phyloP scores from a whole-genome alignment of 2,797 vertebrate genomes.

The Notamacropus eugenii region DNA sequence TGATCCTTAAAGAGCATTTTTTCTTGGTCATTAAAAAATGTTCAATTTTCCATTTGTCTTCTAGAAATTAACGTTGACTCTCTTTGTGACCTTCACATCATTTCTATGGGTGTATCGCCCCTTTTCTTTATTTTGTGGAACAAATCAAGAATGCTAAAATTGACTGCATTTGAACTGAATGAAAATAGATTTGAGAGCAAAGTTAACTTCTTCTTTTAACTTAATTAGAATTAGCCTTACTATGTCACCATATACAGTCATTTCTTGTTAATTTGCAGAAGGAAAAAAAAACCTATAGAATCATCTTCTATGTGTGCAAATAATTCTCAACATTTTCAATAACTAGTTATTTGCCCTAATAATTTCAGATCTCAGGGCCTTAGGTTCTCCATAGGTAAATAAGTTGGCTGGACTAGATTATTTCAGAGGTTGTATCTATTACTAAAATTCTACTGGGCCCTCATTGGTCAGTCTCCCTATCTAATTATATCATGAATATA shows the following conservation, averaged over 20 bases:
- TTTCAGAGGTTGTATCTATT: not conserved
- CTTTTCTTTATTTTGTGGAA: not conserved
- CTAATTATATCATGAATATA: not conserved
- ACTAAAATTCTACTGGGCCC: not conserved
- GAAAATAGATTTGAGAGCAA: not conserved
- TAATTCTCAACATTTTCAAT: not conserved
- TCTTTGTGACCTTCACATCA: not conserved
- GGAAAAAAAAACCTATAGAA: not conserved
- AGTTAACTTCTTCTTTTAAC: not conserved
- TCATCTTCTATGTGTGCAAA: not conserved
- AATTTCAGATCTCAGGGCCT: not conserved
- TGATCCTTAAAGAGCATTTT: not conserved
- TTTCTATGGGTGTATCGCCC: not conserved
- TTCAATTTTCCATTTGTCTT: not conserved
- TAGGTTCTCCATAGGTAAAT: not conserved
- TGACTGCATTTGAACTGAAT: not conserved
- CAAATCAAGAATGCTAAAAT: conserved; percentile 21
- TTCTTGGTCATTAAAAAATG: not conserved
- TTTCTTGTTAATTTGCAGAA: not conserved
- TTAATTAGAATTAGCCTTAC: not conserved
- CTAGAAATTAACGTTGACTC: not conserved
- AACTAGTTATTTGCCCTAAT: not conserved
- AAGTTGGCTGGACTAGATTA: not conserved
- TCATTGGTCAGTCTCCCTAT: not conserved
- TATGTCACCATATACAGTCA: conserved; percentile 4